Evolutionary conservation across 2,888 invertebrate genomes (phyloP).

Genomic region (Ctena decussata): DNA sequence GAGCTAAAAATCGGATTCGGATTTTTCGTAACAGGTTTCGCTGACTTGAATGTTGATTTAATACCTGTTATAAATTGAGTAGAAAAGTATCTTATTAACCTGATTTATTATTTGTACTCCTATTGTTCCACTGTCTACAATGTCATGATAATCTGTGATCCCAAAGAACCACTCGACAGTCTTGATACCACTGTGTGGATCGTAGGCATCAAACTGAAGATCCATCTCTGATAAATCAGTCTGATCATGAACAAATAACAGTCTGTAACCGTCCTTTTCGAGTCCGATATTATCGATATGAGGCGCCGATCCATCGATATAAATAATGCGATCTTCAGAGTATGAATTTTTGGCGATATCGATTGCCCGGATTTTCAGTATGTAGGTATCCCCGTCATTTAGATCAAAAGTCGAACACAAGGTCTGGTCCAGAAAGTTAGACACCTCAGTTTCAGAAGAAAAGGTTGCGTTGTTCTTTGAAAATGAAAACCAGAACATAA

Average conservation of each 20-base stretch:
- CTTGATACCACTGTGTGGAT: conserved; percentile 71
- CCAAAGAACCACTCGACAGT: conserved; percentile 67
- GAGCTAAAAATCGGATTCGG: too few relatives aligned
- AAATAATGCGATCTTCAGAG: conserved; percentile 48
- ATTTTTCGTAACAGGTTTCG: too few relatives aligned
- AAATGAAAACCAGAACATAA: conserved; percentile 48
- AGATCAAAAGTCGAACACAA: conserved; percentile 40
- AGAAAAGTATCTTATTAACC: too few relatives aligned
- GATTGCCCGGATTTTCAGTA: conserved; percentile 48
- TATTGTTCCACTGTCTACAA: background rate
- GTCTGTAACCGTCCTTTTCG: conserved; percentile 52
- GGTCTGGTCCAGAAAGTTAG: conserved; percentile 51
- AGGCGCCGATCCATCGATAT: conserved; percentile 65
- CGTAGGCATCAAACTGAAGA: conserved; percentile 63
- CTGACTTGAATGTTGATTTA: too few relatives aligned
- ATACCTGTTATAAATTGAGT: too few relatives aligned
- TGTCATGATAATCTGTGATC: conserved; percentile 18
- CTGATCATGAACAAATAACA: conserved; percentile 64
- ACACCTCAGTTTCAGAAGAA: conserved; percentile 24
- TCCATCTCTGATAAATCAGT: conserved; percentile 67
- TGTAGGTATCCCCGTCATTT: conserved; percentile 64
- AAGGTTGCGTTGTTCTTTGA: conserved; percentile 14
- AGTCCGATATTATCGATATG: conserved; percentile 64
- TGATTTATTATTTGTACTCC: background rate
- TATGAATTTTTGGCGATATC: conserved; percentile 61